Conservation (phyloP, 1,140 invertebrate genomes). For the Drosophila nannoptera region DNA sequence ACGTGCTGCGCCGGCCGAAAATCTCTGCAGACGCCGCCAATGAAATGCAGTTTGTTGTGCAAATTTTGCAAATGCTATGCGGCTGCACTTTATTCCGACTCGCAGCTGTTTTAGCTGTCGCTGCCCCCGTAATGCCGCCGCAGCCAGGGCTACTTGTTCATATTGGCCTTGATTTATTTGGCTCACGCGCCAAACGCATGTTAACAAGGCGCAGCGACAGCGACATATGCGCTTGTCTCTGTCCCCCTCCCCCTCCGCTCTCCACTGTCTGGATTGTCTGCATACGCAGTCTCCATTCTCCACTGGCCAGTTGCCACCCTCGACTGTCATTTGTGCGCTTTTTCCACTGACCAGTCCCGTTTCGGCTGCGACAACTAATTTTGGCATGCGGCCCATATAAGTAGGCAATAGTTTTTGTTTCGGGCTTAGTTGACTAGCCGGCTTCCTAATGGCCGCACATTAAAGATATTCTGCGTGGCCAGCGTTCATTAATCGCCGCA, state of each 20-base stretch:
- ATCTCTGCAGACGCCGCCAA: conserved; percentile 18
- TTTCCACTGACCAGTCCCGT: too few relatives aligned
- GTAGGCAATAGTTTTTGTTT: conserved; percentile 60
- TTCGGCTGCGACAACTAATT: conserved; percentile 4
- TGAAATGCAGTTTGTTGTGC: conserved; percentile 47
- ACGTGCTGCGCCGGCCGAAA: conserved; percentile 34
- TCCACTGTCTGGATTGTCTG: too few relatives aligned
- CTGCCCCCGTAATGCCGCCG: not conserved
- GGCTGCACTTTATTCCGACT: conserved; percentile 10
- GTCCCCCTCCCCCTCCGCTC: not conserved
- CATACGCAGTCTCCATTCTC: conserved; percentile 6
- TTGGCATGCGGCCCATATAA: conserved; percentile 46
- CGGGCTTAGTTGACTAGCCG: conserved; percentile 4
- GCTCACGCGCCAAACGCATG: conserved; percentile 69
- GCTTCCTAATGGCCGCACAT: conserved; percentile 57
- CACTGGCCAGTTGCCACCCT: conserved; percentile 2
- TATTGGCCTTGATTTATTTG: conserved; percentile 71
- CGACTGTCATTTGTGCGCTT: too few relatives aligned
- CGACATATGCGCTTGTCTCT: conserved; percentile 16
- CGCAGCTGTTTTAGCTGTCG: not conserved
- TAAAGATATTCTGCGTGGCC: conserved; percentile 51
- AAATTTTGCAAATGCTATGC: conserved; percentile 41
- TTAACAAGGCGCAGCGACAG: conserved; percentile 59
- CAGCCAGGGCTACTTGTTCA: conserved; percentile 8
- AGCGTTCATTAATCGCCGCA: conserved; percentile 68